phyloP scores from a whole-genome alignment of 2,113 vertebrate genomes.

The Polyodon spathula region DNA sequence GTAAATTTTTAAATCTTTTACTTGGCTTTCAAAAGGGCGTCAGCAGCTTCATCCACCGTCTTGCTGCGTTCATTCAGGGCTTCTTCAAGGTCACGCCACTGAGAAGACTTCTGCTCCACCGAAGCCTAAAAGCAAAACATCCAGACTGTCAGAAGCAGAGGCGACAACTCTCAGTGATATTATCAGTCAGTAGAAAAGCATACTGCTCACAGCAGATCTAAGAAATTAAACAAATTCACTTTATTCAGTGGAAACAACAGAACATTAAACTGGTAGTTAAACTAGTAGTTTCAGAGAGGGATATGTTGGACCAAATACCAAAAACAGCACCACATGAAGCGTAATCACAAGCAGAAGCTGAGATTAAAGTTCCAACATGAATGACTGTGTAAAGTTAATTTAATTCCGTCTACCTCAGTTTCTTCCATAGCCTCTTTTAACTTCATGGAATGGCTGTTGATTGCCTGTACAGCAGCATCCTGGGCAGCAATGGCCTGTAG shows the following conservation, averaged over 20 bases:
- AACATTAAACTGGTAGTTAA: too few species aligned
- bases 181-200: too few species aligned
- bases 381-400: not conserved
- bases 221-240: too few species aligned
- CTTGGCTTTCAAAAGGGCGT: conserved; percentile 80
- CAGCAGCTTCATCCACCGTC: conserved; percentile 67
- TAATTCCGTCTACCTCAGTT: conserved; percentile 61
- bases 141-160: too few species aligned
- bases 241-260: too few species aligned
- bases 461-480: conserved; percentile 75
- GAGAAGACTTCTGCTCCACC: conserved; percentile 66
- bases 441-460: conserved; percentile 62
- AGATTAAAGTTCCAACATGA: too few species aligned
- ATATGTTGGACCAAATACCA: too few species aligned
- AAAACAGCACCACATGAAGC: too few species aligned
- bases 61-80: conserved; percentile 67
- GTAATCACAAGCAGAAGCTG: too few species aligned
- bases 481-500: conserved; percentile 79
- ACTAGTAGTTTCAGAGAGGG: too few species aligned
- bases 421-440: conserved; percentile 86
- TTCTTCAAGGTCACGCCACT: conserved; percentile 82
- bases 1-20: conserved; percentile 33
- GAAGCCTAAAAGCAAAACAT: conserved; percentile 44
- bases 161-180: too few species aligned
- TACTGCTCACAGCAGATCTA: too few species aligned